These are phyloP conservation scores for Morpho achilles DNA, from an alignment of 2,888 invertebrate genomes.

Conservation along the genomic window DNA sequence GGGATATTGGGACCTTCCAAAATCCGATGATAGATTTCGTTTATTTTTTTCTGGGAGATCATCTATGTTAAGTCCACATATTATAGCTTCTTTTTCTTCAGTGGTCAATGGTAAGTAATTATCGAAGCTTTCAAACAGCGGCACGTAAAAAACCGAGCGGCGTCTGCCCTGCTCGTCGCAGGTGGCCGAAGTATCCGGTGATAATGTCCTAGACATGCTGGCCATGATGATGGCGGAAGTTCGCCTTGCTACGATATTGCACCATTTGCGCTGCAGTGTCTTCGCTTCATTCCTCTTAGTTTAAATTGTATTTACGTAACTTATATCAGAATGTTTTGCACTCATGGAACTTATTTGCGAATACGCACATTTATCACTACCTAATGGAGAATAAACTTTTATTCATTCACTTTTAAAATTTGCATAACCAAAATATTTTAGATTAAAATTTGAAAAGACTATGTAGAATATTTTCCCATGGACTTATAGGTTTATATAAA, in stretches of 20 bases:
- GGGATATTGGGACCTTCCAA: conserved; percentile 47
- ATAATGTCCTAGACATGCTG: conserved; percentile 63
- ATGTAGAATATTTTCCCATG: conserved; percentile 43
- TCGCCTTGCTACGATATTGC: conserved; percentile 58
- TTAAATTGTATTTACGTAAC: conserved; percentile 38
- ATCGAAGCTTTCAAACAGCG: conserved; percentile 81
- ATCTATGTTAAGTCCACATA: conserved; percentile 54
- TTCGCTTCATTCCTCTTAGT: conserved; percentile 57
- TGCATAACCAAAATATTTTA: conserved; percentile 14
- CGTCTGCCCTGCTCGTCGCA: conserved; percentile 78
- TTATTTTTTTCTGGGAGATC: conserved; percentile 46
- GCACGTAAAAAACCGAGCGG: conserved; percentile 87
- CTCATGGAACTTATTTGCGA: conserved; percentile 19
- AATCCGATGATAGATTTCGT: conserved; percentile 52
- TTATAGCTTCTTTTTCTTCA: conserved; percentile 67
- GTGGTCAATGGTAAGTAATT: conserved; percentile 77
- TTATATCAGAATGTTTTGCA: conserved; percentile 42
- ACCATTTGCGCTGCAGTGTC: conserved; percentile 46
- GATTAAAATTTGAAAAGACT: conserved; percentile 18
- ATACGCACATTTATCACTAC: too few species aligned
- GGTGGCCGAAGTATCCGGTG: conserved; percentile 51
- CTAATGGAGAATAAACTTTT: conserved; percentile 25
- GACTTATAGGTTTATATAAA: background rate
- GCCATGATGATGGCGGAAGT: conserved; percentile 48
- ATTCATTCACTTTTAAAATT: conserved; percentile 38